Base-by-base conservation (phyloP, 1,140 invertebrate genomes). In the Drosophila malerkotliana region DNA sequence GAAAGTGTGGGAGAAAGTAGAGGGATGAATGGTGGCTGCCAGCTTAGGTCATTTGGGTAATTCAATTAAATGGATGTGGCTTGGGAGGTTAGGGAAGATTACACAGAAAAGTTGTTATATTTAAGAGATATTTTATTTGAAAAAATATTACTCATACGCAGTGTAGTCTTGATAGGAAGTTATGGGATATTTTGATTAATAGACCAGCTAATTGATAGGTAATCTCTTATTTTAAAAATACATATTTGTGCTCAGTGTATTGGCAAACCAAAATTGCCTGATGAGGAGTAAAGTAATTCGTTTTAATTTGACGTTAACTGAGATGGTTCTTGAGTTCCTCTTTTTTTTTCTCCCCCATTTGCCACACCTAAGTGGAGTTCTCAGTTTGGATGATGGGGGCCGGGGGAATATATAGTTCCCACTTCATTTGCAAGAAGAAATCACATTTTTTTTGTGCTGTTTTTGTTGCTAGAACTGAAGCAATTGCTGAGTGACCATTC, bases 41-140 rank as follows among this genome's bases (percentile, higher is more conserved):
- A 48, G 59, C 39, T 48, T 45, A 30, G 72, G 62, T 76, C 62
- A 76, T 76, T 75, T 60, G 72, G 62, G 56, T 52, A 69, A 55
- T 77, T 62, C 63, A 77, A 77, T 77, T 77, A 77, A 77, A 77
- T 77, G 75, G 32, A 54, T 55, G 41, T 30, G 30, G 44, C 44
- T 4, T 10, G 32, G 24, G 4, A 12, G 4, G 7, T 15, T 7
- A 6, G 9, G 4, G 30, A 8, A 14, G 7, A 44, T 8, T 44
- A 44, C 41, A 44, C 41, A 12, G 14, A 14, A 44, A 44, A 37
- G 12, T n/a, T 37, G 0, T 0, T 37, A 37, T 37, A n/a, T 12
- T 4, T 4, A 37, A 37, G 1, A 3, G 12, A n/a, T 12, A 37
- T 12, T 3, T 12, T 37, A 37, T 4, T 4, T n/a, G 34, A 3